These are phyloP conservation scores for Sander lucioperca DNA, from an alignment of 2,113 vertebrate species.

Conservation along the genomic window DNA sequence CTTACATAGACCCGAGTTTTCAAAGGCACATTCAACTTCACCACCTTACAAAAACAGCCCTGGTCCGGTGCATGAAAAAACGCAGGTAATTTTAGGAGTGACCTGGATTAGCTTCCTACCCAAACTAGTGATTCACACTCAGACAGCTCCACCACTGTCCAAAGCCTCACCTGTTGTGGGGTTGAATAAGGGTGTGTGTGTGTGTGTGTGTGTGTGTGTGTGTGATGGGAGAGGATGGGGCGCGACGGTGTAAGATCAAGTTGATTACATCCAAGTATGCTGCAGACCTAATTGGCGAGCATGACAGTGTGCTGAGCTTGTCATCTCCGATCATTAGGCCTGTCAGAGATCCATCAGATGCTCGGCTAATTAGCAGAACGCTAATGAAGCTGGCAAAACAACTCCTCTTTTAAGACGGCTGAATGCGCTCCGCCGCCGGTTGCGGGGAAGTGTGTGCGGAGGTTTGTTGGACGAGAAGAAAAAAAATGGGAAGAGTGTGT, in stretches of 20 bases:
- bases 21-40: not conserved
- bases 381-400: slow-evolving; percentile 99
- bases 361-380: slow-evolving; percentile 99
- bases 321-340: slow-evolving; percentile 99
- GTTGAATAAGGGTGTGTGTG: not conserved
- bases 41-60: slow-evolving; percentile 6
- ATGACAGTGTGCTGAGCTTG: slow-evolving; percentile 98
- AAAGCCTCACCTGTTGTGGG: slow-evolving; percentile 90
- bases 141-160: not conserved
- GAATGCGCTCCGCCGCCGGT: slow-evolving; percentile 85
- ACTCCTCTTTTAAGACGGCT: slow-evolving; percentile 98
- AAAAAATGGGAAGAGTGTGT: slow-evolving; percentile 46
- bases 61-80: not conserved
- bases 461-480: slow-evolving; percentile 4
- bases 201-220: not conserved
- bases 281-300: slow-evolving; percentile 98
- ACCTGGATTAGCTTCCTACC: not conserved
- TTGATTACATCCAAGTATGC: slow-evolving; percentile 99
- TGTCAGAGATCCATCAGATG: slow-evolving; percentile 99
- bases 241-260: slow-evolving; percentile 97
- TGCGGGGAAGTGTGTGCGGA: slow-evolving; percentile 25
- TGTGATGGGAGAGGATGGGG: slow-evolving; percentile 73
- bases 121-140: not conserved
- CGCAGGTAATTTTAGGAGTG: not conserved
- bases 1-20: not conserved